Evolutionary conservation across 1,140 invertebrate genomes (phyloP), one percentile per base, ranked within the genome.

Genomic region (Euborellia annulipes): DNA sequence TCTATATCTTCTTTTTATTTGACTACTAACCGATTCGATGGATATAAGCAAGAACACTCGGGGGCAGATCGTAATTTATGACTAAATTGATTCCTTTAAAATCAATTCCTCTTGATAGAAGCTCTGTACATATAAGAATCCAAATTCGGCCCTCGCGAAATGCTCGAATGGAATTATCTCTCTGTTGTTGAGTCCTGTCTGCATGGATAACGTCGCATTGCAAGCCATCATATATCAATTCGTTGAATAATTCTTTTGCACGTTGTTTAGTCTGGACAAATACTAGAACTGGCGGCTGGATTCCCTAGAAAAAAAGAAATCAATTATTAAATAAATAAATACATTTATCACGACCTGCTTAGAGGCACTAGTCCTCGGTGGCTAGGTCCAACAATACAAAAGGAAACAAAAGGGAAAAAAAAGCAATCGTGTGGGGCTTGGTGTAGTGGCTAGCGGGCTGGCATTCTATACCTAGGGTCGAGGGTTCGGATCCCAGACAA

Each of bases 61-160:
- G 77, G 21, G 95, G 95, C 59, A 98, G 91, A 68, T 98, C 95
- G 62, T 94, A 98, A 68, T 98, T 98, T 46, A 98, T 76, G 19
- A 98, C 92, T 3, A 98, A 66, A 69, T 93, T 95, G 18, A 98
- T 88, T 9, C 87, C 91, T 61, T 92, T 91, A 58, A 98, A 96
- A 67, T 98, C 95, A 51, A 98, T 90, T 54, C 95, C 95, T 54
- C 95, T 75, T 7, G 87, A 86, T 85, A 98, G 85, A 14, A 98
- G 65, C 63, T 98, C 93, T 3, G 95, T 98, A 65, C 92, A 97
- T 50, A 98, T 89, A 17, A 98, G 68, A 38, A 98, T 79, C 89
- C 90, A 96, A 46, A 96, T 87, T 66, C 85, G 82, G 1, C 93
- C 91, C 58, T 82, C 73, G 42, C 90, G 75, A 62, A 98, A 98